Conservation (phyloP, 37 sponge, comb jelly and placozoan genomes). For the Dysidea cf. avara region DNA sequence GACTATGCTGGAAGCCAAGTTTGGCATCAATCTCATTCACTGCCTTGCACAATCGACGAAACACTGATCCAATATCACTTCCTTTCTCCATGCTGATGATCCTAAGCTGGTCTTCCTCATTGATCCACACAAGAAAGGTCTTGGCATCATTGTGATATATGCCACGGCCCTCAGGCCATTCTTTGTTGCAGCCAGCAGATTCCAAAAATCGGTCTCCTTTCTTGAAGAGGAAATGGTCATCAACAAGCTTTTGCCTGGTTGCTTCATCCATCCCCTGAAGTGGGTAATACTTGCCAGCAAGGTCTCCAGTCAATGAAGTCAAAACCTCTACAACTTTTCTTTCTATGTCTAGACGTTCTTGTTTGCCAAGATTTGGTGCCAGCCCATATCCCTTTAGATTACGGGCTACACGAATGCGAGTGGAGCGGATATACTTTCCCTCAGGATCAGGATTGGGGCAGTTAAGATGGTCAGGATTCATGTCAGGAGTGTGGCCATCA, state of each 20-base stretch:
- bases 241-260: constrained; percentile 62
- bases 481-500: constrained; percentile 11
- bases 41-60: constrained; percentile 60
- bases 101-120: constrained; percentile 83
- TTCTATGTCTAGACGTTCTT: constrained; percentile 28
- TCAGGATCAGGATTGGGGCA: constrained; percentile 40
- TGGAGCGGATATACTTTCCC: constrained; percentile 26
- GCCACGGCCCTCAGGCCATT: constrained; percentile 78
- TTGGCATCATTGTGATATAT: constrained; percentile 64
- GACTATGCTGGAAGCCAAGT: constrained; percentile 11
- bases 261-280: constrained; percentile 59
- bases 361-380: constrained; percentile 26
- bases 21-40: constrained; percentile 33
- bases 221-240: constrained; percentile 73
- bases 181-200: constrained; percentile 39
- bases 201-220: constrained; percentile 43
- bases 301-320: constrained; percentile 9
- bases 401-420: constrained; percentile 43
- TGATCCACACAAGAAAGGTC: constrained; percentile 75
- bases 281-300: constrained; percentile 71
- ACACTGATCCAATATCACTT: constrained; percentile 75
- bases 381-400: constrained; percentile 39
- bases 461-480: constrained; percentile 20
- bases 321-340: constrained; percentile 26
- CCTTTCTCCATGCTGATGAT: constrained; percentile 89